These are phyloP conservation scores for Leucophora obtusa DNA, from an alignment of 2,888 invertebrate species.

Conservation along the genomic window DNA sequence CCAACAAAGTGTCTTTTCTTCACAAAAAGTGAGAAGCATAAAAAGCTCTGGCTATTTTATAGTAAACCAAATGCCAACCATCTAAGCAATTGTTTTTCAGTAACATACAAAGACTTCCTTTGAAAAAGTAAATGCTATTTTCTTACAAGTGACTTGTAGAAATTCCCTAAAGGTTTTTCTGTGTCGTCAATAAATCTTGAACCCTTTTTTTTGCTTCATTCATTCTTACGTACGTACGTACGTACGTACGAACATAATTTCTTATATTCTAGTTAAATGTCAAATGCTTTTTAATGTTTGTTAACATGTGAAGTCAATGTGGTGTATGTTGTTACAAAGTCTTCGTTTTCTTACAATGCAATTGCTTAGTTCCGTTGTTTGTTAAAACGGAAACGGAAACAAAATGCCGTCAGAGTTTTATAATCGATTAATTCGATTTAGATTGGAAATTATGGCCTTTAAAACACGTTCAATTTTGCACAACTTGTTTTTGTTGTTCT, in stretches of 20 bases:
- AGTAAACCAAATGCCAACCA: conserved; percentile 44
- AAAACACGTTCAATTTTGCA: conserved; percentile 69
- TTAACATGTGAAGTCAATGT: conserved; percentile 13
- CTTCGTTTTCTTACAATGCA: conserved; percentile 44
- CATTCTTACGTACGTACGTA: conserved; percentile 1
- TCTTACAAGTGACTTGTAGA: conserved; percentile 45
- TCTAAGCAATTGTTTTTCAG: conserved; percentile 27
- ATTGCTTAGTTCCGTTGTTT: conserved; percentile 68
- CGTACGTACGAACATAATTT: conserved; percentile 5
- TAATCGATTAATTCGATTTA: conserved; percentile 79
- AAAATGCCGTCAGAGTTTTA: conserved; percentile 75
- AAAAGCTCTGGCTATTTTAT: conserved; percentile 32
- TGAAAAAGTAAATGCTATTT: conserved; percentile 34
- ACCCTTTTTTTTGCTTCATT: conserved; percentile 70
- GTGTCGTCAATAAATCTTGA: conserved; percentile 76
- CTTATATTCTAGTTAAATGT: conserved; percentile 47
- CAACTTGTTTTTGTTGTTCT: conserved; percentile 34
- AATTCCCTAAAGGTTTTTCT: conserved; percentile 52
- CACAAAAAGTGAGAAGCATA: conserved; percentile 29
- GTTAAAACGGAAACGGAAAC: conserved; percentile 76
- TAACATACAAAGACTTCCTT: conserved; percentile 43
- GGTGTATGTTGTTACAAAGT: conserved; percentile 26
- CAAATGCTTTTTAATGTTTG: conserved; percentile 52
- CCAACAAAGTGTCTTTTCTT: conserved; percentile 64
- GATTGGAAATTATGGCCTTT: conserved; percentile 77